These are phyloP conservation scores for Sicus ferrugineus DNA, from an alignment of 2,888 invertebrate species.

Conservation along the genomic window DNA sequence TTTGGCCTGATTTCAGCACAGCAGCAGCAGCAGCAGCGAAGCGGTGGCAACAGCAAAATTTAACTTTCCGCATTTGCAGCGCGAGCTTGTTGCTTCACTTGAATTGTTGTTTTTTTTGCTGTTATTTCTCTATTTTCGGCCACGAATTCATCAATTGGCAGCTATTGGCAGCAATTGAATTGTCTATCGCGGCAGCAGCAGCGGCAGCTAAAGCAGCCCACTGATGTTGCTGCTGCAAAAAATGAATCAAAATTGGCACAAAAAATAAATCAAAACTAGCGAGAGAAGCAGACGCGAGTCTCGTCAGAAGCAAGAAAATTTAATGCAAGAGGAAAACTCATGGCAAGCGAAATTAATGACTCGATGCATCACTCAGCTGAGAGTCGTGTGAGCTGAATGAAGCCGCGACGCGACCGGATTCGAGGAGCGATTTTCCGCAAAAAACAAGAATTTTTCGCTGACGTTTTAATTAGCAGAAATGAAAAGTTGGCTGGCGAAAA, in stretches of 20 bases:
- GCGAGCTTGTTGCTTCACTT: slow-evolving; percentile 20
- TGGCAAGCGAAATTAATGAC: slow-evolving; percentile 18
- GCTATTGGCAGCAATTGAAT: slow-evolving; percentile 19
- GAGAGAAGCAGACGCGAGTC: neutral
- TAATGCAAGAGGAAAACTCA: neutral
- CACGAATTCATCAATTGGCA: slow-evolving; percentile 28
- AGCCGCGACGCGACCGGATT: too few relatives aligned
- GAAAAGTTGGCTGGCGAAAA: too few relatives aligned
- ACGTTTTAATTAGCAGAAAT: slow-evolving; percentile 37
- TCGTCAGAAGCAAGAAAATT: slow-evolving; percentile 24
- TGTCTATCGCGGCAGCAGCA: slow-evolving; percentile 8
- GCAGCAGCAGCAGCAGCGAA: slow-evolving; percentile 1
- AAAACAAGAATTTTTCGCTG: slow-evolving; percentile 7
- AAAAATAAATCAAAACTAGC: slow-evolving; percentile 1
- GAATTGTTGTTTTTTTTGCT: neutral
- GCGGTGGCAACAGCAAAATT: neutral
- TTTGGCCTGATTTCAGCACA: slow-evolving; percentile 26
- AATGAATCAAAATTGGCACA: neutral
- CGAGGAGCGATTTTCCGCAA: too few relatives aligned
- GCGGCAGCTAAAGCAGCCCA: neutral
- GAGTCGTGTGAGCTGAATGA: slow-evolving; percentile 22
- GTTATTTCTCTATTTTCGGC: neutral
- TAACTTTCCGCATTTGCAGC: slow-evolving; percentile 21
- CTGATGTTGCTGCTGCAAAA: neutral
- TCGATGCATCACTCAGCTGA: slow-evolving; percentile 7